Evolutionary conservation across 2,797 vertebrate species (phyloP), one percentile per base, ranked within the genome.

Genomic region (Phrynocephalus vlangalii): DNA sequence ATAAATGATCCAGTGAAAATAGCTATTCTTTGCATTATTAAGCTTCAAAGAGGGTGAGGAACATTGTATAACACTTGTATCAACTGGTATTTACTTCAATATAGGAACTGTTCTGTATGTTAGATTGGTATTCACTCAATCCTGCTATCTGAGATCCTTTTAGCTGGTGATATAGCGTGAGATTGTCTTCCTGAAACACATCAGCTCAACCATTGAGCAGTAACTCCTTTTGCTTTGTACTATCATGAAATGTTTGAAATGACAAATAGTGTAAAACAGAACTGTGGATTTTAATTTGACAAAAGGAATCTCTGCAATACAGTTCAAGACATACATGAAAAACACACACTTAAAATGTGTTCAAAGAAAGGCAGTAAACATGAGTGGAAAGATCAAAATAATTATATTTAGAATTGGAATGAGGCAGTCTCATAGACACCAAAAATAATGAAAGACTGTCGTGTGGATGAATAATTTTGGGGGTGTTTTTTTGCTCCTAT

Each of bases 221-320:
- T 94, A 28, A 86, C 81, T 48, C 86, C 26, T 75, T 94, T 94
- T 93, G 92, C 90, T 95, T 90, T 94, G 93, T 95, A 94, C 92
- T 90, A 89, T 94, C 92, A 92, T 95, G 93, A 91, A 94, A 95
- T 94, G 93, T 92, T 93, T 68, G 52, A 86, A 78, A 90, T 1
- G 83, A 86, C 84, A 24, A 1, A 88, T 91, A 1, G 0, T 83
- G 52, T 87, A 84, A 92, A 91, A 93, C 93, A 93, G 91, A 92
- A 90, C 92, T 94, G 91, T 88, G 22, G 77, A 66, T 85, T 79
- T 3, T 67, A 26, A 0, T 79, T 86, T 67, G 50, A 33, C 30
- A 86, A 91, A 84, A 82, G 28, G 18, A n/a, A 66, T 20, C 26
- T 28, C 0, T 28, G 22, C 63, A 77, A 15, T 7, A 66, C 33